Conservation (phyloP, 2,113 vertebrate species). For the Chaetura pelagica region DNA sequence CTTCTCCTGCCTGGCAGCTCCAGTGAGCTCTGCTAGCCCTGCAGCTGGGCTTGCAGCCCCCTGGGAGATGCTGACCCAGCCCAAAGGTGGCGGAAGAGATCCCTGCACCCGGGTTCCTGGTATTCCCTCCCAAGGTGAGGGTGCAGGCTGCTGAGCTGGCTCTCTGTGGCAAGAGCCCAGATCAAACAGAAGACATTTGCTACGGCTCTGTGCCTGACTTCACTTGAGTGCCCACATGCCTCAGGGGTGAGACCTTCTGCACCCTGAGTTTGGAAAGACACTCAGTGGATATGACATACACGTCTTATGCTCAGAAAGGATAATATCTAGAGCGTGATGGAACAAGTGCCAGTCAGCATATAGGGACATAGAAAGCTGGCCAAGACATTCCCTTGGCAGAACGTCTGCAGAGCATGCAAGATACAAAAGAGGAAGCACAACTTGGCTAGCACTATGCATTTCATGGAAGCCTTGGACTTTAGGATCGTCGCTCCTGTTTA, state of each 20-base stretch:
- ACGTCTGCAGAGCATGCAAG: background rate
- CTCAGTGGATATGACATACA: background rate
- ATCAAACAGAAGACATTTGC: background rate
- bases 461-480: background rate
- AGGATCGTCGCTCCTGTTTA: background rate
- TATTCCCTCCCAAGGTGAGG: background rate
- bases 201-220: background rate
- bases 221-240: background rate
- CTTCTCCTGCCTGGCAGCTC: background rate
- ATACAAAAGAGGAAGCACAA: background rate
- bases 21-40: background rate
- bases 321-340: background rate
- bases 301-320: background rate
- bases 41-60: accelerated
- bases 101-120: background rate
- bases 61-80: background rate
- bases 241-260: background rate
- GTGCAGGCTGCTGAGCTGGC: background rate
- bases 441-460: background rate
- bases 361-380: background rate
- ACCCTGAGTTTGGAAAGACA: background rate
- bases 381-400: background rate
- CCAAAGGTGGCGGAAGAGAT: background rate
- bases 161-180: background rate
- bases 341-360: background rate